Evolutionary conservation across 2,797 vertebrate genomes (phyloP), one percentile per base, ranked within the genome.

Genomic region (Mus caroli): DNA sequence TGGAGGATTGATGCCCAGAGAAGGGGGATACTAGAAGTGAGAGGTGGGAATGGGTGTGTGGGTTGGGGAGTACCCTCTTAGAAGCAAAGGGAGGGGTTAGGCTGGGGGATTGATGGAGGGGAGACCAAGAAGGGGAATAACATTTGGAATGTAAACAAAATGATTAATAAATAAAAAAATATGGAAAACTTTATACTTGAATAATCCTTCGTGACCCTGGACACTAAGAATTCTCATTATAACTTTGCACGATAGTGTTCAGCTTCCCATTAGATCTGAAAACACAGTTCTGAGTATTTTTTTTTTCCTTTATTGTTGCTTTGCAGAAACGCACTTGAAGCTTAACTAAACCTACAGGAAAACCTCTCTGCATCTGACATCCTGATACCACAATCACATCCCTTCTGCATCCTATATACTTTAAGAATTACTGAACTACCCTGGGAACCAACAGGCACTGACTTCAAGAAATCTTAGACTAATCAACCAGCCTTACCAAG

Each of bases 181-280:
- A 69, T 67, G 87, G 13, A 71, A 79, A 79, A 83, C 91, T 69
- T 91, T 75, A 85, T 67, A n/a, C 22, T 96, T 84, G 13, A 58
- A 10, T 52, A 77, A 80, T 79, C 73, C 79, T 83, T 94, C 67
- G 37, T 94, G 52, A 54, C 94, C 71, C 28, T 62, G 89, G 69
- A 40, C 75, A n/a, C 73, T 14, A 77, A 75, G 73, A 73, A 78
- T 92, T 93, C 88, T 86, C 75, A 87, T 92, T 90, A n/a, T 52
- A 83, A 64, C n/a, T 62, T 92, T 19, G 0, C 34, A 73, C 69
- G 56, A 85, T 58, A 87, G 80, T 75, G 64, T 31, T 0, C 95
- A 62, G 31, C 22, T 96, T 95, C 62, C 43, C 82, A 75, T n/a
- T 78, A 62, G 37, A 96, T 71, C 95, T 92, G 90, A 95, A 97